Evolutionary conservation across 2,888 invertebrate genomes (phyloP).

Genomic region (Dolomedes plantarius): DNA sequence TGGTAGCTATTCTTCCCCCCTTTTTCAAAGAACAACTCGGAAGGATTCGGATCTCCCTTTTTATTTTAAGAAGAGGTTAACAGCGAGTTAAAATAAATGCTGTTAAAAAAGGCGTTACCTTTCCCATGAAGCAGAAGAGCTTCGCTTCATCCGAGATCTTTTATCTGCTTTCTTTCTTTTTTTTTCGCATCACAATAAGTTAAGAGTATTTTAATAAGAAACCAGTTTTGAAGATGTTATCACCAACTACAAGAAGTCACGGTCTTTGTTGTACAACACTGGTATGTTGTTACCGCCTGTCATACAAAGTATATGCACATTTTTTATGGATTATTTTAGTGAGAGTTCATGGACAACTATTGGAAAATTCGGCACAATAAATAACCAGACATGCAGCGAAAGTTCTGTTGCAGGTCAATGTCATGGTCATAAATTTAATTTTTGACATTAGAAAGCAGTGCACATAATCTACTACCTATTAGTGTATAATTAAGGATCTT

Average conservation of each 20-base stretch:
- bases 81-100: not conserved
- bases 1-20: not conserved
- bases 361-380: not conserved
- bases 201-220: slow-evolving; percentile 12
- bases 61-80: not conserved
- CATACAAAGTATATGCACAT: not conserved
- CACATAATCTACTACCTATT: no score
- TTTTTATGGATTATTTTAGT: not conserved
- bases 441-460: no score
- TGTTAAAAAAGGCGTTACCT: slow-evolving; percentile 34
- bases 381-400: not conserved
- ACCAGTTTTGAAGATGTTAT: not conserved
- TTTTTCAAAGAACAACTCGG: not conserved
- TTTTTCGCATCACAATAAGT: slow-evolving; percentile 12
- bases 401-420: not conserved
- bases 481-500: no score
- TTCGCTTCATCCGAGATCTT: slow-evolving; percentile 38
- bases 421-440: no score
- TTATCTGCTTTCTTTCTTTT: not conserved
- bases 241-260: not conserved
- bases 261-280: not conserved
- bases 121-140: slow-evolving; percentile 6
- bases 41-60: not conserved
- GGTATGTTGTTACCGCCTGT: slow-evolving; percentile 11
- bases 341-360: not conserved